Evolutionary conservation across 2,888 invertebrate species (phyloP), one percentile per base, ranked within the genome.

Genomic region (Orthosia cruda): DNA sequence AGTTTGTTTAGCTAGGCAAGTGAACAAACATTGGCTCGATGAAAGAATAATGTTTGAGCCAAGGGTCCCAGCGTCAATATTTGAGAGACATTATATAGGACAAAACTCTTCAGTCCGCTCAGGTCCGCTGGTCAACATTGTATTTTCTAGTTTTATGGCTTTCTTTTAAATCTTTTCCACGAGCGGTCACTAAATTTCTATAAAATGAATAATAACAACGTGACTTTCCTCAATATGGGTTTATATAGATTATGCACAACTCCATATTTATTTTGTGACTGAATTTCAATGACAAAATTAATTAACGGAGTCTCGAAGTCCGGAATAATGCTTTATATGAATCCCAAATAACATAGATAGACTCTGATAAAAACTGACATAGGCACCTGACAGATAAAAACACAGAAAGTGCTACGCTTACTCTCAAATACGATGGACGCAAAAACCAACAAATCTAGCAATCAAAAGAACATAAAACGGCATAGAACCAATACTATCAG

Each of bases 41-140:
- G 86, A 86, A 85, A 85, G 81, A 85, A 85, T 84, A 85, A 85
- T 86, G 86, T 82, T 85, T 86, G 77, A 75, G 74, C 66, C 78
- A 78, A 83, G 81, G 79, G 77, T 61, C 68, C 66, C 67, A 79
- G 69, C 61, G 77, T 77, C 86, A 85, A 85, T 86, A 81, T 85
- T 85, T 79, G 81, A 84, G 61, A 69, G 81, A 72, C 74, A 83
- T 81, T 77, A 83, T 77, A 80, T 77, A 77, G 74, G 77, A 77
- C 71, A 69, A 70, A 74, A 71, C 62, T 79, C 79, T 71, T 69
- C 66, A 58, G 55, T 40, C 47, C 50, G 58, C n/a, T n/a, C n/a
- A n/a, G 65, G 32, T 47, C 62, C 72, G 49, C 58, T 45, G 68
- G 72, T 61, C 68, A 75, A 81, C 81, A 81, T 61, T 57, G 70